Percentiles rank a stretch among this genome's conserved stretches.
These are phyloP conservation scores for Blastomussa wellsi DNA, from an alignment of 92 coral and sea anemone species.

Conservation along the genomic window DNA sequence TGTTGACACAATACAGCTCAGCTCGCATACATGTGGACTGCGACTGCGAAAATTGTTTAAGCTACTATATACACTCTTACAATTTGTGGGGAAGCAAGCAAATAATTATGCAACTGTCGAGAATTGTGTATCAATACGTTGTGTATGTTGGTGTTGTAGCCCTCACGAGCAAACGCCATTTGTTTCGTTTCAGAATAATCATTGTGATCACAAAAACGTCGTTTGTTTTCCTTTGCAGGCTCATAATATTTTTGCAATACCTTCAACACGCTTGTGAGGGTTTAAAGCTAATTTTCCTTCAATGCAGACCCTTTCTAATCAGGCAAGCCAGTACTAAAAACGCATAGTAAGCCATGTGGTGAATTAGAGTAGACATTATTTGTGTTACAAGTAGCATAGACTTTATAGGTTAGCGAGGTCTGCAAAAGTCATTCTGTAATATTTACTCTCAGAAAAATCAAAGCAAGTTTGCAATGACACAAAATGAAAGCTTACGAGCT, in stretches of 20 bases:
- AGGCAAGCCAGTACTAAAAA: neutral
- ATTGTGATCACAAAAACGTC: constrained; percentile 21
- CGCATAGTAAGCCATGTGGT: neutral
- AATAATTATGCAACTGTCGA: neutral
- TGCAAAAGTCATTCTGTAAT: neutral
- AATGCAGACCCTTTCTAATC: neutral
- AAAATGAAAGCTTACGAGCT: neutral
- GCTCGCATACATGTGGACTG: neutral
- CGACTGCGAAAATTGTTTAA: constrained; percentile 1
- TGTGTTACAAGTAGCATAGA: constrained; percentile 3
- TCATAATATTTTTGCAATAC: neutral
- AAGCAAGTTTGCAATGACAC: neutral
- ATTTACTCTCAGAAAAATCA: neutral
- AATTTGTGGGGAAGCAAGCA: neutral
- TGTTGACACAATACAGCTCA: constrained; percentile 33
- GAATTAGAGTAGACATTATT: neutral
- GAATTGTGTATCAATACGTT: neutral
- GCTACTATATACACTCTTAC: neutral
- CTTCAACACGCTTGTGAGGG: neutral
- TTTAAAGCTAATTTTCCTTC: constrained; percentile 14
- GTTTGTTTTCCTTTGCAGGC: constrained; percentile 25
- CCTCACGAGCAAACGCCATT: constrained; percentile 3
- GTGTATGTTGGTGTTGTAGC: neutral
- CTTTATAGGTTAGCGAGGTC: neutral
- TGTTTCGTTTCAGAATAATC: neutral